Base-by-base conservation (phyloP, 2,113 vertebrate genomes). In the Gasterosteus aculeatus region DNA sequence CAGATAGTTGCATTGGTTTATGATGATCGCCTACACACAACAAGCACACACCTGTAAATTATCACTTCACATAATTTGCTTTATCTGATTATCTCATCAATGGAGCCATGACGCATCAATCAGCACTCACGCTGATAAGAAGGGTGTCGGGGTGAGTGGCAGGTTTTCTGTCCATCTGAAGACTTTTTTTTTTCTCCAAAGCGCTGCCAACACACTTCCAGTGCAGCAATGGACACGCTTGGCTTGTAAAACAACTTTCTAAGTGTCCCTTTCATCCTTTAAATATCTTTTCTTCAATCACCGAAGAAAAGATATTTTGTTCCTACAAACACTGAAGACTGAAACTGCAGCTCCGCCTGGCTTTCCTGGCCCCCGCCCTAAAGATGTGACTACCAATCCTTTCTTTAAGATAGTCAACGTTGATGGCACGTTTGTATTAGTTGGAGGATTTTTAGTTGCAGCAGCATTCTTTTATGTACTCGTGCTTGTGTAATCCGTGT, bases 101-200 rank as follows among this genome's bases (percentile, higher is more conserved):
- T 29, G 22, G 2, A 42, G 16, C 57, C 0, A 2, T 2, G 61
- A 59, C 74, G 67, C 73, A 29, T 65, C 60, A 46, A 6, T 78
- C 54, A 80, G 44, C 51, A n/a, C 56, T 16, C 29, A 7, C 18
- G n/a, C 64, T 15, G 84, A 76, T 71, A 77, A 69, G 73, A 38
- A 76, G 74, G 76, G 29, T 15, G 71, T 35, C 0, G 0, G 9
- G 33, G 71, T 15, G 65, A 79, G 9, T 75, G 73, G 33, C 33
- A 74, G 18, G 59, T 51, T 35, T 42, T 35, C 33, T 35, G 3
- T 35, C 5, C 33, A 35, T 35, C 33, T 35, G 33, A 35, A 26
- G n/a, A 44, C 10, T 47, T 22, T 10, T 35, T n/a, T n/a, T 33
- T 35, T 5, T 35, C 33, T 35, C 33, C 33, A 35, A 35, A 35